Evolutionary conservation across 2,113 vertebrate genomes (phyloP).

Genomic region (Otocyon megalotis): DNA sequence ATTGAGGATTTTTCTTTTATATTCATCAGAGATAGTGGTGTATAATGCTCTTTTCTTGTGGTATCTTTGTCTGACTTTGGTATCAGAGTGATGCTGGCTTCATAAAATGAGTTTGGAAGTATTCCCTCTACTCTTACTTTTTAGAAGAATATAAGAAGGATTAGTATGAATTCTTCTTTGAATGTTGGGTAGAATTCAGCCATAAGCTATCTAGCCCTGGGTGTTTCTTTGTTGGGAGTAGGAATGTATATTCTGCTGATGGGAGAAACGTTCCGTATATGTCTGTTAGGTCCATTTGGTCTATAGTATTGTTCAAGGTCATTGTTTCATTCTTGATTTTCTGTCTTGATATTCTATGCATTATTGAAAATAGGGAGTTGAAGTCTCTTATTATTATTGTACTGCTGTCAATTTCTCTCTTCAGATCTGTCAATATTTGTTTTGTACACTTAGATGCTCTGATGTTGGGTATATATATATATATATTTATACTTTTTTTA

Average conservation of each 20-base stretch:
- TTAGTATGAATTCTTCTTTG: not conserved
- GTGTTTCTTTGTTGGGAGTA: not conserved
- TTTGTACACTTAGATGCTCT: not conserved
- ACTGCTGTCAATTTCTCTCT: not conserved
- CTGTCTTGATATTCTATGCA: not conserved
- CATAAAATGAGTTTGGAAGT: not conserved
- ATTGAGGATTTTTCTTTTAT: not conserved
- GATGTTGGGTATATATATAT: not conserved
- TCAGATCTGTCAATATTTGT: not conserved
- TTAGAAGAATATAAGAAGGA: not conserved
- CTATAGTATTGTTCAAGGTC: not conserved
- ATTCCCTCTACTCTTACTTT: not conserved
- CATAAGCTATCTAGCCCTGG: not conserved
- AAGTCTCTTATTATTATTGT: not conserved
- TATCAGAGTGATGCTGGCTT: not conserved
- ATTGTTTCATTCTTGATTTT: not conserved
- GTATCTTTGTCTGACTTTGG: not conserved
- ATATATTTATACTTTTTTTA: too few species aligned
- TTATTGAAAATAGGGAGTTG: not conserved
- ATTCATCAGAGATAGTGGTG: not conserved
- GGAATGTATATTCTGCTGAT: not conserved
- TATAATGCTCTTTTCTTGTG: not conserved
- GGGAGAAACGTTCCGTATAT: not conserved
- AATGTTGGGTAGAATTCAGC: not conserved
- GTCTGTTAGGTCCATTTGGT: not conserved